Evolutionary conservation across 2,888 invertebrate species (phyloP).

Genomic region (Heliconius hortense): DNA sequence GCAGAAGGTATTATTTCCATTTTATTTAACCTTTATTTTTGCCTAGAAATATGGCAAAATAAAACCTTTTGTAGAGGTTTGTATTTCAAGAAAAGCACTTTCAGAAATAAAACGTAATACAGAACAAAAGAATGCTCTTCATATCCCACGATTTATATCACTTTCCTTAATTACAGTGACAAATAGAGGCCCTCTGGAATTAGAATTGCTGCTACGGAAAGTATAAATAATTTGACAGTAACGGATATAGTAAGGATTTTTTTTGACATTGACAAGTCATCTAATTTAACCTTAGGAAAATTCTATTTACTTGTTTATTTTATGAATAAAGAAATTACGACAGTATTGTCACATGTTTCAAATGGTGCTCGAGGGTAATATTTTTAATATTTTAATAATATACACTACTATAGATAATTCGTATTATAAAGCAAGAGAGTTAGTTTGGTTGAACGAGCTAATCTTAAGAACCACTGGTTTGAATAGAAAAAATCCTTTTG

Average conservation of each 20-base stretch:
- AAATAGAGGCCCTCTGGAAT: conserved; percentile 33
- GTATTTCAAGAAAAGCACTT: conserved; percentile 6
- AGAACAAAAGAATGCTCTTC: conserved; percentile 23
- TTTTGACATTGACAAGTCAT: conserved; percentile 34
- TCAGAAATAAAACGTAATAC: conserved; percentile 29
- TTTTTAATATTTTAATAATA: too few relatives aligned
- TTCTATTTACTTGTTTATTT: not conserved
- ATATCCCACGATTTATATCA: conserved; percentile 27
- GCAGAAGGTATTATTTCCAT: not conserved
- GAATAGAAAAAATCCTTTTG: too few relatives aligned
- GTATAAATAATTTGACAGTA: conserved; percentile 28
- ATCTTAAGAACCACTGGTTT: too few relatives aligned
- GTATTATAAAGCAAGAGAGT: too few relatives aligned
- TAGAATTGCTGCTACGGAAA: conserved; percentile 20
- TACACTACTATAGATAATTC: too few relatives aligned
- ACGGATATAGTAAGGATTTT: conserved; percentile 23
- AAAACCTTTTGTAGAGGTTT: conserved; percentile 64
- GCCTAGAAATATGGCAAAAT: conserved; percentile 49
- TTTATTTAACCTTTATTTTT: not conserved
- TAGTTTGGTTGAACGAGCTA: too few relatives aligned
- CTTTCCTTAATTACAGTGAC: conserved; percentile 33
- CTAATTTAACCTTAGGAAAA: conserved; percentile 22
- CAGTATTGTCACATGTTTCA: too few relatives aligned
- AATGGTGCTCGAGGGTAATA: too few relatives aligned
- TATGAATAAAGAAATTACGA: too few relatives aligned